Conservation (phyloP, 2,888 invertebrate species). For the Plagodis dolabraria region DNA sequence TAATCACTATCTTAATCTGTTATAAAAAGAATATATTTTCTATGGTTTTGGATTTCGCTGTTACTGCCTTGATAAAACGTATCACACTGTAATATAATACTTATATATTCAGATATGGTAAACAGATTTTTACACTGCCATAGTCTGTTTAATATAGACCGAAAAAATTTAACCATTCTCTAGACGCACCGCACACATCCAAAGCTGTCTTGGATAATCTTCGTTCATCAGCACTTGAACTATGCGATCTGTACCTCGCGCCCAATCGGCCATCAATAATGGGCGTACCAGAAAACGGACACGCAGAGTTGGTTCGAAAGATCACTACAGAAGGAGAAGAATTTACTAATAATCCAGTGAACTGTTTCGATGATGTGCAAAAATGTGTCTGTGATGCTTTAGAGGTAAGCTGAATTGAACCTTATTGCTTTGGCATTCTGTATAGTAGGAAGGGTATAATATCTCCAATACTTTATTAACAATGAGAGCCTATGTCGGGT, state of each 20-base stretch:
- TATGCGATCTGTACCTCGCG: conserved; percentile 72
- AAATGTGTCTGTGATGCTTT: conserved; percentile 86
- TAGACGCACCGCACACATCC: conserved; percentile 69
- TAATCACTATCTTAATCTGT: no score
- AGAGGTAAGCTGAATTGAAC: conserved; percentile 66
- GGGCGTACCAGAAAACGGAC: conserved; percentile 68
- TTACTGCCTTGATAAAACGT: no score
- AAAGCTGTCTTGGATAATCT: conserved; percentile 74
- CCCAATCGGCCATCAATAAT: conserved; percentile 61
- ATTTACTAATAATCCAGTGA: conserved; percentile 80
- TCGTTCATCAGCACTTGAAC: conserved; percentile 71
- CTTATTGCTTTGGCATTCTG: not conserved
- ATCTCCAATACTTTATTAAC: no score
- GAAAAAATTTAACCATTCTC: not conserved
- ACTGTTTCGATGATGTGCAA: conserved; percentile 94
- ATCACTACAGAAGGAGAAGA: conserved; percentile 77
- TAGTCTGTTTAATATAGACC: no score
- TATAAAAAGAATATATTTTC: no score
- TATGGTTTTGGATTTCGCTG: no score
- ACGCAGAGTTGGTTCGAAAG: conserved; percentile 71
- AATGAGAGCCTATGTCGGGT: no score
- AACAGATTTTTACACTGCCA: no score
- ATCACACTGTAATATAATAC: no score
- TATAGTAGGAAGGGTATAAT: no score
- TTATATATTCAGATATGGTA: no score